Evolutionary conservation across 2,888 invertebrate genomes (phyloP), one percentile per base, ranked within the genome.

Genomic region (Tricholauxania praeusta): DNA sequence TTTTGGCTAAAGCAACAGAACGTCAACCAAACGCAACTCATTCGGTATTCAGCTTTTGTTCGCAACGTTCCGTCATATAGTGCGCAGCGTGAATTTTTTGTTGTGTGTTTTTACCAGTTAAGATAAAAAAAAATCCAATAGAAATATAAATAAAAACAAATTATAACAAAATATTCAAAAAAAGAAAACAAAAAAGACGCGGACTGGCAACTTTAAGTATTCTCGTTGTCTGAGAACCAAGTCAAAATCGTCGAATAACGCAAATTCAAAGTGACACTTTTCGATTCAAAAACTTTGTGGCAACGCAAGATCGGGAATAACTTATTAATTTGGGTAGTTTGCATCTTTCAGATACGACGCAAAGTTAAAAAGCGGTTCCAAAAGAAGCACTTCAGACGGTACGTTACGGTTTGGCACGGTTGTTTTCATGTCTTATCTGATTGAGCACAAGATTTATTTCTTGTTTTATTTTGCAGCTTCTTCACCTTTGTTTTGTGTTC

Each of bases 251-350:
- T 55, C 69, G 77, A 78, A 77, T 75, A 79, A 75, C 64, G 72
- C 78, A 73, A 79, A 79, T 78, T 74, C 65, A 75, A 77, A 77
- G 79, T 82, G 81, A 77, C 77, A 79, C 67, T 73, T 72, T 75
- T 48, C 49, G 57, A 7, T 49, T 49, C 64, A 15, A 62, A 32
- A 32, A 28, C 28, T 39, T 10, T 7, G 10, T 39, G 39, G 7
- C 1, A 39, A 10, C 39, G 39, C 39, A 39, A 39, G 39, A 39
- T 39, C 39, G 6, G 7, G 39, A 39, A 7, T 39, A 39, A 1
- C 10, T 39, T 39, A 10, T 39, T n/a, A n/a, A 39, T 39, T 39
- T 39, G 39, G n/a, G 4, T 32, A 32, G 3, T 17, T 22, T 70
- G 70, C 66, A 75, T 75, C 68, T 49, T 63, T 51, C 7, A 51